Evolutionary conservation across 2,888 invertebrate species (phyloP).

Genomic region (Polymixis flavicincta): DNA sequence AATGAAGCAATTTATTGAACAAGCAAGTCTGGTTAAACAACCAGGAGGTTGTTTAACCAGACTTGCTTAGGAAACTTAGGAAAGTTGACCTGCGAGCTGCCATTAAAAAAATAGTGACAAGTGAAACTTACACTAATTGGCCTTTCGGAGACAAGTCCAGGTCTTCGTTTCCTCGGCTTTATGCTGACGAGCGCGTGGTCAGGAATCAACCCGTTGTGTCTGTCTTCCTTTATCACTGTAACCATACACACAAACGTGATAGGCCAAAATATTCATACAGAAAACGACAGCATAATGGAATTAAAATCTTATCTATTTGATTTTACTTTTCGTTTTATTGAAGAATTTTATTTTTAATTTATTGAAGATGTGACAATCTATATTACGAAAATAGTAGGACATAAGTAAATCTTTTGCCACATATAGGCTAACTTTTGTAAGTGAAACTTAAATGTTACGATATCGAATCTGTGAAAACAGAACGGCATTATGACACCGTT

Average conservation of each 20-base stretch:
- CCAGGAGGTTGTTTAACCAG: too few relatives aligned
- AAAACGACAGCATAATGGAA: conserved; percentile 15
- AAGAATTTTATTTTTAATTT: background rate
- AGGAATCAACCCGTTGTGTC: conserved; percentile 83
- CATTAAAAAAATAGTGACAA: too few relatives aligned
- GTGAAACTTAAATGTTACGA: background rate
- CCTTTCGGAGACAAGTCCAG: conserved; percentile 91
- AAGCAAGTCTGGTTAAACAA: too few relatives aligned
- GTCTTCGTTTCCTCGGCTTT: conserved; percentile 88
- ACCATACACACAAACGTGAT: conserved; percentile 32
- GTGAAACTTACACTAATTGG: conserved; percentile 90
- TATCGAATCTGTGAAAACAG: background rate
- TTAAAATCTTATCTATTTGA: background rate
- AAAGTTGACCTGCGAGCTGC: too few relatives aligned
- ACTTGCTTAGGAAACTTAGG: too few relatives aligned
- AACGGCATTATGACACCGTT: background rate
- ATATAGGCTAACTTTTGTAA: background rate
- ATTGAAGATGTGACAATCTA: background rate
- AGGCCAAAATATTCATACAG: background rate
- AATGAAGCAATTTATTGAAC: too few relatives aligned
- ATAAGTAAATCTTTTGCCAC: background rate
- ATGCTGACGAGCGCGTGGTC: conserved; percentile 84
- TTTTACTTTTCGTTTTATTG: too few relatives aligned
- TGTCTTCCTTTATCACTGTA: conserved; percentile 83
- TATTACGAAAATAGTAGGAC: background rate